Conservation (phyloP, 2,888 invertebrate species). For the Dryomyza anilis region DNA sequence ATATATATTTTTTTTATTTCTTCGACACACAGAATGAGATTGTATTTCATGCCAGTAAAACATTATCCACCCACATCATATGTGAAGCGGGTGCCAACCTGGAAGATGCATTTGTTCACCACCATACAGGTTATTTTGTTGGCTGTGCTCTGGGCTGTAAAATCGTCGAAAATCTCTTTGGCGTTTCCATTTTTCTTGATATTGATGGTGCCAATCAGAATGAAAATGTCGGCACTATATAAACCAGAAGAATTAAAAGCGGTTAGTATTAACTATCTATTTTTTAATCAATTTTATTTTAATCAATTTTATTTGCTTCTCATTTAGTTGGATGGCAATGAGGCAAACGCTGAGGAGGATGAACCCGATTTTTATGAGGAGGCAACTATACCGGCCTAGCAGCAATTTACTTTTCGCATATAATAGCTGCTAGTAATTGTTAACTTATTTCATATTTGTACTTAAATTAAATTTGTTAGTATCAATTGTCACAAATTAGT, state of each 20-base stretch:
- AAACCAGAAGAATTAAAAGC: slow-evolving; percentile 82
- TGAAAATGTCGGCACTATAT: slow-evolving; percentile 75
- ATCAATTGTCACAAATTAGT: background rate
- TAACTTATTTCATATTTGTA: slow-evolving; percentile 4
- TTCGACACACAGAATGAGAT: slow-evolving; percentile 66
- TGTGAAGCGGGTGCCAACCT: slow-evolving; percentile 85
- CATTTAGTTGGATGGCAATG: slow-evolving; percentile 81
- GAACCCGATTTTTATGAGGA: slow-evolving; percentile 95
- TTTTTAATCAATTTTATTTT: background rate
- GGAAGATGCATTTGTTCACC: slow-evolving; percentile 92
- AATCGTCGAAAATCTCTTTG: slow-evolving; percentile 86
- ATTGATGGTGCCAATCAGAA: slow-evolving; percentile 86
- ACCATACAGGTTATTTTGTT: slow-evolving; percentile 81
- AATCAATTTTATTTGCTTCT: slow-evolving; percentile 6
- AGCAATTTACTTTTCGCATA: background rate
- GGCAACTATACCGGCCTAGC: slow-evolving; percentile 80
- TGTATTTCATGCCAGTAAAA: slow-evolving; percentile 93
- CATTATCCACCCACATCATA: slow-evolving; percentile 91
- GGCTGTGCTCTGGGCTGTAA: slow-evolving; percentile 81
- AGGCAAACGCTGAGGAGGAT: slow-evolving; percentile 81
- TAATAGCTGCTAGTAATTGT: background rate
- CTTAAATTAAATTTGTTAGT: background rate
- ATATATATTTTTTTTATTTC: background rate
- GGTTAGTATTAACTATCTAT: slow-evolving; percentile 64
- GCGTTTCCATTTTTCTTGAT: slow-evolving; percentile 94